Evolutionary conservation across 2,888 invertebrate genomes (phyloP), one percentile per base, ranked within the genome.

Genomic region (Lasioglossum pauxillum): DNA sequence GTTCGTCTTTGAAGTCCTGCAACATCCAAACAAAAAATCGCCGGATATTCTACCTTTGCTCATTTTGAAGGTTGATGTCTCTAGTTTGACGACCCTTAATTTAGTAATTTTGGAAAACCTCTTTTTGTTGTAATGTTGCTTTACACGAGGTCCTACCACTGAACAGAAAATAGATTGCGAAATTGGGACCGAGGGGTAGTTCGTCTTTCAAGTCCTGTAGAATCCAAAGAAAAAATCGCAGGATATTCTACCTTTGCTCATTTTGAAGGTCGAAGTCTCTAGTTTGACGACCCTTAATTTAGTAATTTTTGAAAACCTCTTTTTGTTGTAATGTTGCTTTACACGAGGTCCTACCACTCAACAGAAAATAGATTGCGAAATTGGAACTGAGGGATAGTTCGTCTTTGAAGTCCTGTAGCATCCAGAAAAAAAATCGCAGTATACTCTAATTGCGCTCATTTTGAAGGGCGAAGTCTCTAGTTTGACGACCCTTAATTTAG

Each of bases 181-280:
- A 41, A 41, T 41, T 41, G 12, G 0, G 10, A 41, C 1, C 10
- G 10, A 8, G 8, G 41, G 41, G 41, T 10, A 41, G 41, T 10
- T 41, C 41, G 1, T 41, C 41, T 41, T 41, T 41, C 1, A 41
- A 41, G 41, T 41, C 41, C 41, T 41, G 41, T 41, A 41, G 10
- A 1, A 41, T 41, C 10, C 41, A 41, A 1, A 41, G 10, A 41
- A 41, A 41, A 41, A 10, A 10, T 41, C 41, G 41, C 14, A 31
- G 0, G 2, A 27, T 0, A 31, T 7, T 27, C 27, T 16, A 2
- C 0, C 2, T 2, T 1, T 0, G 16, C 14, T 7, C 16, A 5
- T 60, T 60, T 27, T 1, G 27, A 60, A 60, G 60, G n/a, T 27
- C 0, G 12, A 31, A 31, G 14, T 31, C 60, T 16, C 27, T 60